phyloP scores from a whole-genome alignment of 2,113 vertebrate species.

The Larimichthys polyactis region DNA sequence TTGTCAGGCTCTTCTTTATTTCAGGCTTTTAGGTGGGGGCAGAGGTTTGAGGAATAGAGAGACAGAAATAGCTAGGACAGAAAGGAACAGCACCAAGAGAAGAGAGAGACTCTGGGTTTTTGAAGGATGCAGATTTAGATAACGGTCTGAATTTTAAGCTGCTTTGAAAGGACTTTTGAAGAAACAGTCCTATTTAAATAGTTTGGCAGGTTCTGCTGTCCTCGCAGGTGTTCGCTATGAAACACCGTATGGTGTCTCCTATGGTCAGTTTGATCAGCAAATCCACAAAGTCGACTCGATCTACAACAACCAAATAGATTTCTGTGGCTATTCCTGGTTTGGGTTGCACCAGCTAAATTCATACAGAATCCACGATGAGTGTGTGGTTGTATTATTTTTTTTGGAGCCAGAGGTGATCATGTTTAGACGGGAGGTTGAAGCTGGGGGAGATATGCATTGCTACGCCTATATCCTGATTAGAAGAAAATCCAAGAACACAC shows the following conservation, averaged over 20 bases:
- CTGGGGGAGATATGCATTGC: too few relatives aligned
- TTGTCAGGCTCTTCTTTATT: conserved; percentile 47
- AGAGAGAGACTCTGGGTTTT: neutral
- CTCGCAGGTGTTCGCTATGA: neutral
- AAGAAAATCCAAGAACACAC: too few relatives aligned
- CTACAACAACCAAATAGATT: neutral
- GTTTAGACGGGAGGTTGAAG: too few relatives aligned
- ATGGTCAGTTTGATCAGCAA: neutral
- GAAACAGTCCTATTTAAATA: neutral
- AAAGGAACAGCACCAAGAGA: neutral
- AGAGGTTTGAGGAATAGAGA: conserved; percentile 13
- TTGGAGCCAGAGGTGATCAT: too few relatives aligned
- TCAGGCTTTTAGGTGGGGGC: conserved; percentile 16
- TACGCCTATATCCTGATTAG: too few relatives aligned
- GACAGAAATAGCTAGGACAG: conserved; percentile 18
- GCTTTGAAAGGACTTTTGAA: neutral
- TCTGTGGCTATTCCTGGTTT: neutral
- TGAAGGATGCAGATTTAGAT: neutral
- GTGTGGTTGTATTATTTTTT: too few relatives aligned
- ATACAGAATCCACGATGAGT: too few relatives aligned
- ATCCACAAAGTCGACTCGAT: neutral
- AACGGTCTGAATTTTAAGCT: neutral
- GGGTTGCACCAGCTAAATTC: too few relatives aligned
- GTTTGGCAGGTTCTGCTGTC: neutral
- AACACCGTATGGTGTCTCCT: too few relatives aligned